Base-by-base conservation (phyloP, 2,797 vertebrate species). In the Spheniscus humboldti region DNA sequence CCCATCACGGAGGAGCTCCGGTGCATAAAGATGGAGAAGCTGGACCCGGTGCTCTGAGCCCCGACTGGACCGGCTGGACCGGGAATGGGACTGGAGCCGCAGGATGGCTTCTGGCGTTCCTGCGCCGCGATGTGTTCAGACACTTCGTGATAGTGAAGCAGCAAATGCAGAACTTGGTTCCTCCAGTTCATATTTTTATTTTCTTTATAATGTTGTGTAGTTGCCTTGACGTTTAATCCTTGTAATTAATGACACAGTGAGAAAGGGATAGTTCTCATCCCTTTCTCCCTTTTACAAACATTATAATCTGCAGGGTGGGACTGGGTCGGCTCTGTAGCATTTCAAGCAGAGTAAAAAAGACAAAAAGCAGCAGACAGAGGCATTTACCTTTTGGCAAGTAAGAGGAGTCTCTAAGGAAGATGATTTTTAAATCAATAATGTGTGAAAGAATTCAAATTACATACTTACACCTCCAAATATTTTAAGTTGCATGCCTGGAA, bases 331-430 rank as follows among this genome's bases (percentile, higher is more conserved):
- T 72, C 93, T 86, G 87, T 25, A 75, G 85, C 82, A 18, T 83
- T 93, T 86, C 83, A 69, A 88, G 57, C 4, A n/a, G 33, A 45
- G 48, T 23, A 9, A 66, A 68, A 77, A 48, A 69, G 90, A 90
- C 80, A 90, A 90, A 76, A 92, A 85, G n/a, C 88, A 90, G 88
- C 74, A 79, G 63, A 37, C 52, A 92, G 86, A 94, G 69, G 57
- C 74, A 86, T 87, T 85, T 86, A 77, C 68, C 69, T 94, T 68
- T 80, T 94, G 91, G 90, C 90, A 78, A 71, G 74, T 8, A 45
- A 28, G 10, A 92, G n/a, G 35, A 9, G 0, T 83, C 64, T 56
- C 88, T 48, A 18, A 94, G 72, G 68, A 88, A 68, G 88, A 72
- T 11, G 60, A 52, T 86, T 33, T 89, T 93, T 27, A 88, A 96